phyloP scores from a whole-genome alignment of 1,140 invertebrate species.

The Pseudomyrmex sp. region DNA sequence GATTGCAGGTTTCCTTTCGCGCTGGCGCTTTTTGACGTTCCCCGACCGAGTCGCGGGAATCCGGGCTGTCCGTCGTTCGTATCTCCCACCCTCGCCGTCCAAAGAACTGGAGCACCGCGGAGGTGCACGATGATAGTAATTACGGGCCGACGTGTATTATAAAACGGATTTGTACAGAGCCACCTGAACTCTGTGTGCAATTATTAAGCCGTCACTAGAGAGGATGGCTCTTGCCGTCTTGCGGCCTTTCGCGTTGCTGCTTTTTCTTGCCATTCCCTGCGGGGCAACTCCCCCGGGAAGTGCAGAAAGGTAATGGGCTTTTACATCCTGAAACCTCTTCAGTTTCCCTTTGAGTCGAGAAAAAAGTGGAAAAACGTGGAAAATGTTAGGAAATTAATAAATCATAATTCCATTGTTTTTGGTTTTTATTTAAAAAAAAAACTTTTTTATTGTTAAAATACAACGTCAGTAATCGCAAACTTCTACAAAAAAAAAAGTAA shows the following conservation, averaged over 20 bases:
- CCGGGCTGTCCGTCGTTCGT: slow-evolving; percentile 41
- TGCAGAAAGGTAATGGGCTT: slow-evolving; percentile 26
- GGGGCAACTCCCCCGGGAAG: neutral
- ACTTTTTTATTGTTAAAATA: neutral
- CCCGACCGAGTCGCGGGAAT: slow-evolving; percentile 38
- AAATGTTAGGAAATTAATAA: no score
- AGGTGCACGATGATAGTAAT: slow-evolving; percentile 79
- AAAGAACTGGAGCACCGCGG: slow-evolving; percentile 77
- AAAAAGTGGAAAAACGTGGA: no score
- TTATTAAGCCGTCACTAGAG: slow-evolving; percentile 77
- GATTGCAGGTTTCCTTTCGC: slow-evolving; percentile 77
- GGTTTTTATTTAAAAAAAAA: no score
- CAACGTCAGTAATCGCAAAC: neutral
- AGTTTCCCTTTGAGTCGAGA: neutral
- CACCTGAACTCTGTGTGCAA: slow-evolving; percentile 65
- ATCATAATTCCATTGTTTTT: no score
- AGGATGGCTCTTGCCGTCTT: slow-evolving; percentile 54
- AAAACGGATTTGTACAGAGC: slow-evolving; percentile 75
- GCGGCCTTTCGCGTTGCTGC: slow-evolving; percentile 8
- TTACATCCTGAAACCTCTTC: slow-evolving; percentile 12
- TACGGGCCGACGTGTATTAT: slow-evolving; percentile 72
- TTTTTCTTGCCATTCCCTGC: slow-evolving; percentile 46
- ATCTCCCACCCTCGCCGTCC: slow-evolving; percentile 51
- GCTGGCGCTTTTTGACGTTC: slow-evolving; percentile 64
- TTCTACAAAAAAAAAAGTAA: neutral